Percentiles rank a stretch among this genome's conserved stretches.
Evolutionary conservation across 1,140 invertebrate genomes (phyloP).

Genomic region (Pogonomyrmex californicus): DNA sequence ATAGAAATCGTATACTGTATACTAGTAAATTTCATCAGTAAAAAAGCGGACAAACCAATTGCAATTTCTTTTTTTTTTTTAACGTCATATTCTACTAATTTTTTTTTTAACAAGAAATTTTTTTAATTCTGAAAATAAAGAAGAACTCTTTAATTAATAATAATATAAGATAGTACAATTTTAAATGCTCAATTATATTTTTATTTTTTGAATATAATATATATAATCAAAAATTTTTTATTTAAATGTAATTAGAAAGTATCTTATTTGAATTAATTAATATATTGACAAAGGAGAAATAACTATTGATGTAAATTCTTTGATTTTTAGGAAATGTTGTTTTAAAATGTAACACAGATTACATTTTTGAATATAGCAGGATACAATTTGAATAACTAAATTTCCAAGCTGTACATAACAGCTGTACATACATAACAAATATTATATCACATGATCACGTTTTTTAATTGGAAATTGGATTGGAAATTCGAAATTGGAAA

Average conservation of each 20-base stretch:
- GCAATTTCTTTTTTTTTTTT: not conserved
- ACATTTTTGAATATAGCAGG: no score
- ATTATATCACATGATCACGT: not conserved
- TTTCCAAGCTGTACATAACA: not conserved
- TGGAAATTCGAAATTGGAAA: no score
- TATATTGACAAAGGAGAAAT: no score
- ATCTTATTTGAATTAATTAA: no score
- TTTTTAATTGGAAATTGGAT: no score
- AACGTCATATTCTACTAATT: not conserved
- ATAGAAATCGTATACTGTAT: constrained; percentile 23
- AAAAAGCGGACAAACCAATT: not conserved
- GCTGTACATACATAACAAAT: not conserved
- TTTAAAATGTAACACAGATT: not conserved
- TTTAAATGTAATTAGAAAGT: no score
- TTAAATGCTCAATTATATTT: no score
- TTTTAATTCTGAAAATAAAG: not conserved
- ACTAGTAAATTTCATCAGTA: not conserved
- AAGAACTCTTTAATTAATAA: not conserved
- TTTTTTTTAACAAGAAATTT: not conserved
- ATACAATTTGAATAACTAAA: no score
- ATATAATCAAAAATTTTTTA: no score
- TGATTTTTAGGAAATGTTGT: not conserved
- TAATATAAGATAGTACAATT: not conserved
- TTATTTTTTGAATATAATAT: no score
- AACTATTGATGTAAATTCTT: no score